phyloP scores from a whole-genome alignment of 2,113 vertebrate genomes.

The Psilopogon haemacephalus region DNA sequence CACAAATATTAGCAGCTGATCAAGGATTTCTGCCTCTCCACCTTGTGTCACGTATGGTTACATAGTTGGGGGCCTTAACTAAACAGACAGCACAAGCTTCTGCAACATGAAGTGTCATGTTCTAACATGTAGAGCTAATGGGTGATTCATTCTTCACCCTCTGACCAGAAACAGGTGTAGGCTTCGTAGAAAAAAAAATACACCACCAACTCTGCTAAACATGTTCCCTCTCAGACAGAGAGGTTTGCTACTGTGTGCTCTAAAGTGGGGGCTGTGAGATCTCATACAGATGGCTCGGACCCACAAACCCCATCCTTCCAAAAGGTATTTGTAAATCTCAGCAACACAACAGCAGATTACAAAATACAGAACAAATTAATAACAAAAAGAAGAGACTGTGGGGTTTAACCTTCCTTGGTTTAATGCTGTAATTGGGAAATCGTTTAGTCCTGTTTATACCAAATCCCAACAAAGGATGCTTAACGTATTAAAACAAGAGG shows the following conservation, averaged over 20 bases:
- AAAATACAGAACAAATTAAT: conserved; percentile 17
- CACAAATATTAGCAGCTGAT: background rate
- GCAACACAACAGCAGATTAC: conserved; percentile 5
- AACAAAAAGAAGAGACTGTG: background rate
- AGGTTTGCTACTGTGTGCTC: background rate
- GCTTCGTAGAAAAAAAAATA: background rate
- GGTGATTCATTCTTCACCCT: conserved; percentile 52
- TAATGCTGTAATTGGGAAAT: conserved; percentile 63
- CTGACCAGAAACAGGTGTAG: conserved; percentile 43
- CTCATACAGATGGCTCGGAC: background rate
- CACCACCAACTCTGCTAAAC: background rate
- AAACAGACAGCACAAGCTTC: background rate
- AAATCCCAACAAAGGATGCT: conserved; percentile 54
- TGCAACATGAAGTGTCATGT: background rate
- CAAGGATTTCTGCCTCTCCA: background rate
- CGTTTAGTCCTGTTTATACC: background rate
- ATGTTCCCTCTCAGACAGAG: background rate
- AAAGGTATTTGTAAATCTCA: conserved; percentile 39
- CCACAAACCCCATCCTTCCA: conserved; percentile 8
- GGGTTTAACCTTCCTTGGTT: conserved; percentile 42
- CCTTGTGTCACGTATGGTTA: background rate
- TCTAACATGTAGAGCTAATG: conserved; percentile 14
- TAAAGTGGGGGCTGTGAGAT: background rate
- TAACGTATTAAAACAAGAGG: conserved; percentile 49
- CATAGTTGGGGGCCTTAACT: conserved; percentile 1